Base-by-base conservation (phyloP, 2,888 invertebrate genomes). In the Rhorus exstirpatorius region DNA sequence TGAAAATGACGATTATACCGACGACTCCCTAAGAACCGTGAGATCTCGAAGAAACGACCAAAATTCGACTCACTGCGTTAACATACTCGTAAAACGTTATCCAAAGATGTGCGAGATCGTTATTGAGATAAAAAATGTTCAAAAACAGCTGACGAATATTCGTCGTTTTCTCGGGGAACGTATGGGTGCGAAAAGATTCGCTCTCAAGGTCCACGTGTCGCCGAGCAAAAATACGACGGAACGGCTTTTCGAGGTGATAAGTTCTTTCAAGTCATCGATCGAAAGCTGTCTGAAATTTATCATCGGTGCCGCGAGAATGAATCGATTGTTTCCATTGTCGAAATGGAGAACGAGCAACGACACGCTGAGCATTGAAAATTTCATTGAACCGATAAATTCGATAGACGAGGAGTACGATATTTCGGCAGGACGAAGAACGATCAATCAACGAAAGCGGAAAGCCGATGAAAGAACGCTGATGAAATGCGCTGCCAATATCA, bases 31-130 rank as follows among this genome's bases (percentile, higher is more conserved):
- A n/a, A n/a, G n/a, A n/a, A n/a, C n/a, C n/a, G n/a, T n/a, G n/a
- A n/a, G n/a, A 8, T 17, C 1, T 4, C 26, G 10, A 14, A 14
- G 55, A 0, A 55, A 44, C 1, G 1, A 6, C 1, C 26, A 67
- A 35, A 72, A 72, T n/a, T 31, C 12, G 10, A 65, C 35, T 7
- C 19, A 14, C n/a, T 83, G 76, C 41, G 14, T 68, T 3, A 3
- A 35, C 0, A 26, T 24, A 8, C 44, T 83, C 10, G 7, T 70
- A 3, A 44, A 24, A 24, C 24, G 58, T 12, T 44, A 79, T 65
- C 55, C 68, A 0, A 58, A 44, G 7, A 70, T 75, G 2, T 82
- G 82, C 12, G 49, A 58, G 19, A n/a, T 82, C 12, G 53, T 76
- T 51, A 3, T 35, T 2, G 49, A 75, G 31, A 26, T 79, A 0